phyloP scores from a whole-genome alignment of 2,888 invertebrate species.

The Dryobota labecula region DNA sequence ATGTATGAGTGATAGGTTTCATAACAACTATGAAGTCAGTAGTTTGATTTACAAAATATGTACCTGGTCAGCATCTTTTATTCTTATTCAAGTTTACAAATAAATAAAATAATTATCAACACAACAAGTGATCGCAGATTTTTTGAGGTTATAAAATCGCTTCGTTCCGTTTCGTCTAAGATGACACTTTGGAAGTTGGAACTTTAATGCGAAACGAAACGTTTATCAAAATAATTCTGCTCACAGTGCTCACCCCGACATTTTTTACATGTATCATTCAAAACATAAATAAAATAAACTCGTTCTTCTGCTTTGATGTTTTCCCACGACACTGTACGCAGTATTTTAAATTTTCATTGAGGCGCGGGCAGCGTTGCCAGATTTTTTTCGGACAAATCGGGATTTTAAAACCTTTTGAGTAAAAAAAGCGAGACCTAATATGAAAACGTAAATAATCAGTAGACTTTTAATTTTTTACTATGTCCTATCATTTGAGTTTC shows the following conservation, averaged over 20 bases:
- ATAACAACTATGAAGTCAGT: neutral
- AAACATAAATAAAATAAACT: too few relatives aligned
- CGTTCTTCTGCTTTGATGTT: too few relatives aligned
- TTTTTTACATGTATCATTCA: too few relatives aligned
- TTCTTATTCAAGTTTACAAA: constrained; percentile 4
- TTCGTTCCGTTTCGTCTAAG: constrained; percentile 35
- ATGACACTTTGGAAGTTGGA: constrained; percentile 23
- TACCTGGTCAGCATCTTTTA: constrained; percentile 72
- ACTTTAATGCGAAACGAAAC: constrained; percentile 10
- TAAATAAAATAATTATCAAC: constrained; percentile 8
- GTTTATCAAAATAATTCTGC: neutral
- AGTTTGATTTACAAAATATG: constrained; percentile 20
- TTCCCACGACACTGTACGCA: too few relatives aligned
- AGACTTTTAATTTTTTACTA: too few relatives aligned
- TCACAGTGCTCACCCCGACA: neutral
- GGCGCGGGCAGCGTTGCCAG: too few relatives aligned
- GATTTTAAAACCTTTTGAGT: too few relatives aligned
- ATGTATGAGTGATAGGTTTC: neutral
- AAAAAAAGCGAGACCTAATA: too few relatives aligned
- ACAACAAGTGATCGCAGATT: constrained; percentile 18
- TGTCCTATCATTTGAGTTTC: too few relatives aligned
- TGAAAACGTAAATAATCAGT: too few relatives aligned
- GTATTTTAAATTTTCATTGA: too few relatives aligned
- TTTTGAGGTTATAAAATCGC: constrained; percentile 64
- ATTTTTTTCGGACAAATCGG: too few relatives aligned